A percentile compares a stretch with the other conserved stretches of the same genome.
Evolutionary conservation across 2,888 invertebrate genomes (phyloP).

Genomic region (Lordiphosa fenestrarum): DNA sequence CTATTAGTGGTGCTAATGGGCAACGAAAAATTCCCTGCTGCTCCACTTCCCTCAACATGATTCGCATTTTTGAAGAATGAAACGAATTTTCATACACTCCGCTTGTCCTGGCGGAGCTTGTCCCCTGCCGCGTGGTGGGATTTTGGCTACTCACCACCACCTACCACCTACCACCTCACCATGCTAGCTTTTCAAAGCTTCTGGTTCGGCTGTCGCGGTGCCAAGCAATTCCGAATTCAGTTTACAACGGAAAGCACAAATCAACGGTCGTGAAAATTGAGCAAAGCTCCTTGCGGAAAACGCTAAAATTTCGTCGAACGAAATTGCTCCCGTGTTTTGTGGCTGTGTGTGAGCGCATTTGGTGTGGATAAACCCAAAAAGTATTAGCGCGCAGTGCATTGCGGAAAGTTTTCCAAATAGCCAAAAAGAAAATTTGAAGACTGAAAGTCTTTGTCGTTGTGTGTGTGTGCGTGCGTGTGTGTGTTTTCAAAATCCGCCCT

Average conservation of each 20-base stretch:
- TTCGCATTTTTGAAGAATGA: constrained; percentile 14
- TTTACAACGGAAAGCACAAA: constrained; percentile 80
- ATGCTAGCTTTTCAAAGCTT: constrained; percentile 26
- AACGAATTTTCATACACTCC: constrained; percentile 42
- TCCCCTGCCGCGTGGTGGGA: constrained; percentile 20
- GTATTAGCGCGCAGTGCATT: constrained; percentile 17
- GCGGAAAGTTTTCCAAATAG: constrained; percentile 24
- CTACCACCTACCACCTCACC: constrained; percentile 7
- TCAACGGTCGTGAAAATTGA: constrained; percentile 76
- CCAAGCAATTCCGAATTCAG: constrained; percentile 65
- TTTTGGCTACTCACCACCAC: constrained; percentile 16
- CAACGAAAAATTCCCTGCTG: not conserved
- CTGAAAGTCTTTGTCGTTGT: constrained; percentile 22
- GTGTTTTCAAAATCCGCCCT: constrained; percentile 63
- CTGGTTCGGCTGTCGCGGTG: constrained; percentile 46
- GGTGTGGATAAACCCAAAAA: constrained; percentile 2
- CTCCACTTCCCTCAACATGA: constrained; percentile 6
- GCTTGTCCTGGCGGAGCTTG: constrained; percentile 16
- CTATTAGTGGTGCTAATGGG: constrained; percentile 28
- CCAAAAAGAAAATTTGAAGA: constrained; percentile 20
- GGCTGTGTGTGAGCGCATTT: constrained; percentile 23
- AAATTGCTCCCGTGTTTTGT: constrained; percentile 18
- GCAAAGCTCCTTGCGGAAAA: constrained; percentile 47
- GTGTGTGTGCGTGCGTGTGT: constrained; percentile 22
- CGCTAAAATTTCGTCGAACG: constrained; percentile 39